Evolutionary conservation across 2,888 invertebrate genomes (phyloP).

Genomic region (Synanthedon myopaeformis): DNA sequence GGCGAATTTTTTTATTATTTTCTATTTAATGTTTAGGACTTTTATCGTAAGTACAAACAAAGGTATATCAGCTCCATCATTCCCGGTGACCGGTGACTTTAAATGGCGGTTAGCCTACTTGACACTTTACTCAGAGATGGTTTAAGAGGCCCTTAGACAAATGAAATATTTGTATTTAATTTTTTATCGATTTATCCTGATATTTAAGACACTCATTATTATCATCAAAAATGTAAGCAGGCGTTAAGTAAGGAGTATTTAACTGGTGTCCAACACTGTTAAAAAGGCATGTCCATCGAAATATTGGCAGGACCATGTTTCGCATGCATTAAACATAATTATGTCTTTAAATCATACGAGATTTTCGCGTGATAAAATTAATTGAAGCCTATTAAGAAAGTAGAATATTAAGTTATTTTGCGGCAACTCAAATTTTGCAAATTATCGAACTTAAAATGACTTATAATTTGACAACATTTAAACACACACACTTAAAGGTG

Average conservation of each 20-base stretch:
- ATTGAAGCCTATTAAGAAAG: neutral
- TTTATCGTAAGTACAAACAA: too few relatives aligned
- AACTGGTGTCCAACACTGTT: slow-evolving; percentile 1
- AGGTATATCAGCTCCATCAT: too few relatives aligned
- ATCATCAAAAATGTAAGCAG: slow-evolving; percentile 31
- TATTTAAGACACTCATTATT: slow-evolving; percentile 6
- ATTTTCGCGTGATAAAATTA: neutral
- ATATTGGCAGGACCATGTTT: slow-evolving; percentile 12
- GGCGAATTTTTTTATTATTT: too few relatives aligned
- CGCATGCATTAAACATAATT: slow-evolving; percentile 15
- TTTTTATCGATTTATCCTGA: too few relatives aligned
- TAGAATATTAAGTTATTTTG: neutral
- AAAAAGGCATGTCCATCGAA: slow-evolving; percentile 18
- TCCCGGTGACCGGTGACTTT: too few relatives aligned
- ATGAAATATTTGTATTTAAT: too few relatives aligned
- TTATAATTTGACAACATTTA: neutral
- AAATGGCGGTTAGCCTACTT: too few relatives aligned
- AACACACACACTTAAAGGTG: neutral
- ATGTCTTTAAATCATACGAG: slow-evolving; percentile 14
- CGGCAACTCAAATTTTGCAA: neutral
- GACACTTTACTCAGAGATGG: too few relatives aligned
- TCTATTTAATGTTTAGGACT: too few relatives aligned
- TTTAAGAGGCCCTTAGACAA: too few relatives aligned
- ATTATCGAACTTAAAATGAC: neutral
- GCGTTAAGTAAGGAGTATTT: slow-evolving; percentile 24